Conservation (phyloP, 2,888 invertebrate genomes). For the Omphaloscelis lunosa region DNA sequence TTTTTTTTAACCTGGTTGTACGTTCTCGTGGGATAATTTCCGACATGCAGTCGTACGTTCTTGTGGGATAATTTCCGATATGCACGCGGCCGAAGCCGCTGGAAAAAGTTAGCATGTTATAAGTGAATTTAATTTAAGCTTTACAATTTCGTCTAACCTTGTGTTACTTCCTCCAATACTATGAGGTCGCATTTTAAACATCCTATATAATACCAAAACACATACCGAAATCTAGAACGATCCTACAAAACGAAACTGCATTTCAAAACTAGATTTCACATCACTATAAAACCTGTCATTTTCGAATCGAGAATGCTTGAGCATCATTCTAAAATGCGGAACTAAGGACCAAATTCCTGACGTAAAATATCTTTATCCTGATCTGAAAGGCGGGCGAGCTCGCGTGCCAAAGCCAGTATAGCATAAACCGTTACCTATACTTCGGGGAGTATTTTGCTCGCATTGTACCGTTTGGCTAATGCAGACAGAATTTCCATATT, state of each 20-base stretch:
- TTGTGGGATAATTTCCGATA: too few relatives aligned
- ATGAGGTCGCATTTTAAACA: neutral
- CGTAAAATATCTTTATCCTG: conserved; percentile 33
- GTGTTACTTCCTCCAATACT: neutral
- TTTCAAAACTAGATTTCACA: neutral
- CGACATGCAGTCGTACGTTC: too few relatives aligned
- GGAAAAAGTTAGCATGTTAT: too few relatives aligned
- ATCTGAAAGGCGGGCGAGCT: conserved; percentile 21
- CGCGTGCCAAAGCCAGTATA: conserved; percentile 47
- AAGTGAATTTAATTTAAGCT: neutral
- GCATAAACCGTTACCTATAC: conserved; percentile 56
- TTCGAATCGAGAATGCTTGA: neutral
- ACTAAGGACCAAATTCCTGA: conserved; percentile 14
- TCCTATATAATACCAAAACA: neutral
- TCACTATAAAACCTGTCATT: neutral
- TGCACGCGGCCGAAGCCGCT: too few relatives aligned
- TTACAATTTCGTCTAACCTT: neutral
- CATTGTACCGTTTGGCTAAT: conserved; percentile 68
- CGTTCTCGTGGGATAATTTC: too few relatives aligned
- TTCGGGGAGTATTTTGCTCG: conserved; percentile 62
- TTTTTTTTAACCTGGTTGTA: too few relatives aligned
- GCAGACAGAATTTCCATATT: conserved; percentile 66
- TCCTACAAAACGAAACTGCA: neutral
- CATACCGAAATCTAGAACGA: neutral
- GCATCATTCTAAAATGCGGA: conserved; percentile 9